Percentiles rank a stretch among this genome's conserved stretches.
Evolutionary conservation across 1,140 invertebrate species (phyloP).

Genomic region (Paraescarpia echinospica): DNA sequence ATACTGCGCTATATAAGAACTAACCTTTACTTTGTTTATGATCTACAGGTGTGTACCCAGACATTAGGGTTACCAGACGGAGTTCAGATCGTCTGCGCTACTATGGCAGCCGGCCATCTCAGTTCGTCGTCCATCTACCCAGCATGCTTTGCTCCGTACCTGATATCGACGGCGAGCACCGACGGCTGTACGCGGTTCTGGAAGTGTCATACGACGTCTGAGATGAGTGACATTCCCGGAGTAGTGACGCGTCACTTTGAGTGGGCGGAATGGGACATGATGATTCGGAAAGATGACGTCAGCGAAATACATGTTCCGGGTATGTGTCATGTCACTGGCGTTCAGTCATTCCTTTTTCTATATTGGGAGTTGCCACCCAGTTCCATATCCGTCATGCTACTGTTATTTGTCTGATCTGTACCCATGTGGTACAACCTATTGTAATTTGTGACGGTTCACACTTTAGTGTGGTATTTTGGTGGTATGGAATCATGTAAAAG

Average conservation of each 20-base stretch:
- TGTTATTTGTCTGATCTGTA: too few relatives aligned
- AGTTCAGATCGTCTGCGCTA: conserved; percentile 87
- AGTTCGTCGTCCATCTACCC: conserved; percentile 98
- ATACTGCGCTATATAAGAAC: too few relatives aligned
- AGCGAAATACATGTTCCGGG: conserved; percentile 84
- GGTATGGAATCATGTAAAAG: too few relatives aligned
- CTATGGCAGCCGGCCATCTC: conserved; percentile 91
- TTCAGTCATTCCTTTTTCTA: too few relatives aligned
- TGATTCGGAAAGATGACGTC: conserved; percentile 73
- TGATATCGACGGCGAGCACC: conserved; percentile 80
- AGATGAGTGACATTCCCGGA: not conserved
- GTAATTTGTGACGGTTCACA: too few relatives aligned
- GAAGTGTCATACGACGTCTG: conserved; percentile 68
- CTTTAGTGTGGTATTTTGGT: too few relatives aligned
- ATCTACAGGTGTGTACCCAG: conserved; percentile 74
- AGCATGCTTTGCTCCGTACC: conserved; percentile 94
- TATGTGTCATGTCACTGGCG: conserved; percentile 43
- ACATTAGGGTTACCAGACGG: conserved; percentile 82
- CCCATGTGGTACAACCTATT: too few relatives aligned
- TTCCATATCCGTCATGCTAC: too few relatives aligned
- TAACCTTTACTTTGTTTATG: not conserved
- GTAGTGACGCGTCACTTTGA: conserved; percentile 42
- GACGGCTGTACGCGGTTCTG: conserved; percentile 68
- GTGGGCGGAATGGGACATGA: conserved; percentile 72
- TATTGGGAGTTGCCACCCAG: too few relatives aligned